Base-by-base conservation (phyloP, 2,113 vertebrate genomes). In the Ardeotis arabs region DNA sequence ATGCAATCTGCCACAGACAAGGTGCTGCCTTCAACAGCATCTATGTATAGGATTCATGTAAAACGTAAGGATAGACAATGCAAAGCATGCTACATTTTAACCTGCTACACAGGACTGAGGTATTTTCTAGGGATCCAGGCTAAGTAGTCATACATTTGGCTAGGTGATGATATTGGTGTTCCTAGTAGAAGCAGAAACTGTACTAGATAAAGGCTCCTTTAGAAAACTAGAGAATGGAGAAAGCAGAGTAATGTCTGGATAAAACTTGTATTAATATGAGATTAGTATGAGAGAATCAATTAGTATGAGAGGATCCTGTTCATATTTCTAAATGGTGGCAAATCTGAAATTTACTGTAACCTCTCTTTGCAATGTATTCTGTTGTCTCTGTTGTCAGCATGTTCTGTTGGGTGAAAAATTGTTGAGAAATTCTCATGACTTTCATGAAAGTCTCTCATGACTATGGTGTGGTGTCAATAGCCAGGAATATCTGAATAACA, bases 11-110 rank as follows among this genome's bases (percentile, higher is more conserved):
- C 53, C 37, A 52, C 44, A 70, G 68, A 35, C 67, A 45, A 45
- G 21, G 37, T 3, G 1, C 47, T 41, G 29, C 58, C 58, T 80
- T 72, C 20, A 39, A 9, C 23, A 33, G 31, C 31, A 44, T 25
- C 18, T 35, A 1, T 31, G 15, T 52, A 4, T 41, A 47, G 67
- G n/a, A 53, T 49, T 31, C 35, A 41, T 0, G 0, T 27, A 31
- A 47, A 83, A 27, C 25, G 12, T 31, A 31, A 41, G 45, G n/a
- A 22, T 7, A 55, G 83, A 8, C 12, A 37, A 22, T 21, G 29
- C n/a, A 52, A 56, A 53, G 14, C 22, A 7, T 45, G 35, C 10
- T 56, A 12, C 3, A 4, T 75, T 77, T 91, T 74, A 82, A 44
- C 28, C 31, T 85, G 22, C 22, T 33, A 10, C 39, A 35, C 35